phyloP scores from a whole-genome alignment of 2,113 vertebrate genomes.

The Chloropsis hardwickii region DNA sequence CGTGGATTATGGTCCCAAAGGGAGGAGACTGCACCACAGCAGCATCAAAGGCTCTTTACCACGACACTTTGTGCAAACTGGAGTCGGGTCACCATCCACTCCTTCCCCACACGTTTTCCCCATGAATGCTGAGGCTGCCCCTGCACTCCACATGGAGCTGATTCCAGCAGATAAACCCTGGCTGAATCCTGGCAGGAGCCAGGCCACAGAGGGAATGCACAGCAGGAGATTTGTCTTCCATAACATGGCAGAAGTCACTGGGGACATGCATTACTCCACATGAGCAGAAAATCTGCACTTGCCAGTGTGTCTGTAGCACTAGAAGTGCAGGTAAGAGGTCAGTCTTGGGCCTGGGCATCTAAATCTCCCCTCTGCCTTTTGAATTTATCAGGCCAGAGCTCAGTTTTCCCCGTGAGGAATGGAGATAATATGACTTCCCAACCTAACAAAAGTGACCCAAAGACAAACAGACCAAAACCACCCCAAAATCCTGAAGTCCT shows the following conservation, averaged over 20 bases:
- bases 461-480: background rate
- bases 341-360: background rate
- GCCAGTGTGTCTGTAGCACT: background rate
- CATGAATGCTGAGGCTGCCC: background rate
- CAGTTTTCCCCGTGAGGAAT: background rate
- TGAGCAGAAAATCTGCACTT: background rate
- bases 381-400: background rate
- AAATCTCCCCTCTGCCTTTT: background rate
- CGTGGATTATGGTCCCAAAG: accelerated
- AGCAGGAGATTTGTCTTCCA: background rate
- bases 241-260: background rate
- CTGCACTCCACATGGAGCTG: background rate
- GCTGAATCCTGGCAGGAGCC: background rate
- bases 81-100: background rate
- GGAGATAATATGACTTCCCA: background rate
- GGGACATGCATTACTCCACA: accelerated
- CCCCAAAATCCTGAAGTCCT: background rate
- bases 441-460: background rate
- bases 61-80: background rate
- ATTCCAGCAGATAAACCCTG: background rate
- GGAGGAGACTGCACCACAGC: background rate
- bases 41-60: background rate
- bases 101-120: background rate
- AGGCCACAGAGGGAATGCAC: background rate
- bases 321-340: background rate